Base-by-base conservation (phyloP, 2,888 invertebrate species). In the Anthrax anthrax region DNA sequence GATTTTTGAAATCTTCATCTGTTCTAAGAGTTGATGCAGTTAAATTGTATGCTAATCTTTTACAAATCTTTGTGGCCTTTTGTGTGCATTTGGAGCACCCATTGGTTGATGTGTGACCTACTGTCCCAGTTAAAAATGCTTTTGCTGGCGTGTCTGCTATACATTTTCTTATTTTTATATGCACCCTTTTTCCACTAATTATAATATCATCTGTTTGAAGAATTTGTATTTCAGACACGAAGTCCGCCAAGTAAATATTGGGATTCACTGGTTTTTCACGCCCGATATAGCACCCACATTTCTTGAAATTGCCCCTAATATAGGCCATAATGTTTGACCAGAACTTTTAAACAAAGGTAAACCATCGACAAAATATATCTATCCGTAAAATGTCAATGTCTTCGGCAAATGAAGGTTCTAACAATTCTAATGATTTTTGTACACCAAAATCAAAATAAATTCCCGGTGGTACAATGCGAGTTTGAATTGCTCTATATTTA, bases 81-180 rank as follows among this genome's bases (percentile, higher is more conserved):
- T 49, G 44, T 2, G 14, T 27, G 29, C 46, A 49, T 42, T 49
- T 46, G 5, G 36, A 18, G 32, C 47, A 49, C 16, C 42, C 46
- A 29, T 47, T 18, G 5, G 18, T 13, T 8, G 47, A 37, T 18
- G 37, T 44, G 34, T 49, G 42, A 2, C 44, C 40, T 14, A 44
- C 47, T 4, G 39, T 47, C 4, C 44, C 42, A 10, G 42, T 39
- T 2, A 46, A 14, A 39, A 46, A 42, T 3, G 46, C 38, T 38
- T 34, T 37, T 8, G 46, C 42, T 1, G 46, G 46, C n/a, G 42
- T 37, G n/a, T 46, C 46, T 27, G 36, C 40, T 13, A 40, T 46
- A 34, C 19, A 41, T 6, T 3, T 18, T 46, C 17, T 16, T 4
- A 46, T 37, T 37, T 37, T 29, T 27, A 36, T 8, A 14, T 27